A percentile compares a stretch with the other conserved stretches of the same genome.
Conservation (phyloP, 2,888 invertebrate genomes). For the Andrena chrysosceles region DNA sequence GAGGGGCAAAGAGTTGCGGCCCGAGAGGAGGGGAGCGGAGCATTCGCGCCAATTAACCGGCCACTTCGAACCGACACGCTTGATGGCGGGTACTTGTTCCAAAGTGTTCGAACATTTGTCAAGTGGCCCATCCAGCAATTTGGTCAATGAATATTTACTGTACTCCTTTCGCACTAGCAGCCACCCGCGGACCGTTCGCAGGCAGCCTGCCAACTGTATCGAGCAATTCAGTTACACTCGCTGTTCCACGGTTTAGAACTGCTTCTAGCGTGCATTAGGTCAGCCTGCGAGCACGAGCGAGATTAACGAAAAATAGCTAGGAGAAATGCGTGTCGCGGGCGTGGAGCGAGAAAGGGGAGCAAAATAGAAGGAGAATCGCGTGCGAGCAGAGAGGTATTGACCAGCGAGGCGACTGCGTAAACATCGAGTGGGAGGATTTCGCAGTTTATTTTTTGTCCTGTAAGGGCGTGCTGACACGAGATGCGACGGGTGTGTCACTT, state of each 20-base stretch:
- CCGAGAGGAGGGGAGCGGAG: constrained; percentile 25
- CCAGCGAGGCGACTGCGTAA: constrained; percentile 39
- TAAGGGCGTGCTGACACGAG: constrained; percentile 40
- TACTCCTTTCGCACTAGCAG: background rate
- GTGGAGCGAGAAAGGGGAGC: background rate
- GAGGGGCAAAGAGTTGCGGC: constrained; percentile 14
- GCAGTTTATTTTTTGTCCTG: constrained; percentile 17
- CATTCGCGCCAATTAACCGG: constrained; percentile 53
- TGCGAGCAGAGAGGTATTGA: constrained; percentile 36
- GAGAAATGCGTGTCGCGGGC: background rate
- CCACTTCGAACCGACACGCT: constrained; percentile 21
- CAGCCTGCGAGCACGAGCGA: background rate
- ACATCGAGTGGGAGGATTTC: constrained; percentile 45
- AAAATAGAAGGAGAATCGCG: constrained; percentile 26
- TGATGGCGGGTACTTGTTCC: constrained; percentile 37
- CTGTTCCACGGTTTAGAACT: too few relatives aligned
- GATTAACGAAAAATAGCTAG: constrained; percentile 1
- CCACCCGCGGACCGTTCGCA: background rate
- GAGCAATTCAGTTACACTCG: background rate
- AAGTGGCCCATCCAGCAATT: constrained; percentile 39
- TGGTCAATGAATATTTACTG: constrained; percentile 52
- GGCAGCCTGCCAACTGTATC: constrained; percentile 24
- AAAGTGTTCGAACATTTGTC: constrained; percentile 46
- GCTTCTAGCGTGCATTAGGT: background rate
- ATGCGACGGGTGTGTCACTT: constrained; percentile 8